Evolutionary conservation across 2,888 invertebrate species (phyloP).

Genomic region (Cheilosia soror): DNA sequence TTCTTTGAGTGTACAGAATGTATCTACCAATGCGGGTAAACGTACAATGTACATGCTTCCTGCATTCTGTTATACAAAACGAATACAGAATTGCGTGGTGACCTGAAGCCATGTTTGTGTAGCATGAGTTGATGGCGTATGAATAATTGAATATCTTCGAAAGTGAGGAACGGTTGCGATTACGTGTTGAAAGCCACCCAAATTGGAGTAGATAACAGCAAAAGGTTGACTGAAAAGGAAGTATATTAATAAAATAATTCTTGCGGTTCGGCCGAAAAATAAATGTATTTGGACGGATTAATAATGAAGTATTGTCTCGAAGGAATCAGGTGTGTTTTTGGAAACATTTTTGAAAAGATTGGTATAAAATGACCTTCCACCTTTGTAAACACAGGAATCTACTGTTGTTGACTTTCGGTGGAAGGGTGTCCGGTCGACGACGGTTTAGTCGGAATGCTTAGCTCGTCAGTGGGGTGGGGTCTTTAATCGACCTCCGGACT

Average conservation of each 20-base stretch:
- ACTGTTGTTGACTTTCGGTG: no score
- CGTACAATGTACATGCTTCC: background rate
- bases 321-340: no score
- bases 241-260: constrained; percentile 37
- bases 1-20: no score
- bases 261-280: background rate
- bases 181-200: background rate
- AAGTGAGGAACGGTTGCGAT: constrained; percentile 19
- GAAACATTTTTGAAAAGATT: no score
- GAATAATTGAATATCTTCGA: constrained; percentile 54
- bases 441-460: no score
- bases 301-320: no score
- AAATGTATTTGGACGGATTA: background rate
- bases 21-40: no score
- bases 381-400: no score
- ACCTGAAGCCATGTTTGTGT: background rate
- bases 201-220: constrained; percentile 11
- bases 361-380: no score
- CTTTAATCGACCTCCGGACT: no score
- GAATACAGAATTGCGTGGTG: constrained; percentile 24
- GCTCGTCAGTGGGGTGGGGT: no score
- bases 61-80: constrained; percentile 8
- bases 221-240: constrained; percentile 7
- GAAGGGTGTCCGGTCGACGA: no score
- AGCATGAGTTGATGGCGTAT: constrained; percentile 8